Evolutionary conservation across 2,888 invertebrate genomes (phyloP), one percentile per base, ranked within the genome.

Genomic region (Hartigia nigra): DNA sequence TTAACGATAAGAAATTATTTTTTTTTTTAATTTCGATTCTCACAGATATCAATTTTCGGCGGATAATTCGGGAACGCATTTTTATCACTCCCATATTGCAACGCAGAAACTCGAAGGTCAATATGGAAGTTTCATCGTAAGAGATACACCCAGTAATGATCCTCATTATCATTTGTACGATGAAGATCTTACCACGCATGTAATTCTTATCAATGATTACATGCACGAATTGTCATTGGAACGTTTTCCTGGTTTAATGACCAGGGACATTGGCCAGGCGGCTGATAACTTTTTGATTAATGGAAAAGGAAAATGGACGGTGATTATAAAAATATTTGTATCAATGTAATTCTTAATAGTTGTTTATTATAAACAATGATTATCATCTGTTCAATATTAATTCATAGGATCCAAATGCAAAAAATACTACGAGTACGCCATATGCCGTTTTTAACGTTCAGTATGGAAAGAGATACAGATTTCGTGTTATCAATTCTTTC

Each of bases 41-140:
- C 88, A 87, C 83, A 90, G 91, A 31, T 92, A 92, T 80, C 87
- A 90, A 78, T 92, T 88, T 82, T 75, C 76, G 12, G 91, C 90
- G 3, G 82, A 83, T 4, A 86, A 91, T 36, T 79, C 87, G n/a
- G 92, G 92, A 1, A 92, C 91, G 0, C 91, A 92, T 79, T 92
- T 92, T 76, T 92, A 89, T 87, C 92, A 92, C 76, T 89, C 92
- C 12, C 92, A 92, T 80, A 79, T 86, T 4, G 87, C 87, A n/a
- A 36, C 76, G 74, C 94, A 95, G 81, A 93, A 94, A 84, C 92
- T 93, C 78, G 94, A 94, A 81, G 95, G 95, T 0, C 88, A 94
- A 1, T 93, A 93, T 81, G 95, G 95, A 0, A 89, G 93, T 0
- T 84, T 95, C 12, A 91, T 95, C 3, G 92, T 95, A 12, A 93